Evolutionary conservation across 1,140 invertebrate species (phyloP).

Genomic region (Apolygus lucorum): DNA sequence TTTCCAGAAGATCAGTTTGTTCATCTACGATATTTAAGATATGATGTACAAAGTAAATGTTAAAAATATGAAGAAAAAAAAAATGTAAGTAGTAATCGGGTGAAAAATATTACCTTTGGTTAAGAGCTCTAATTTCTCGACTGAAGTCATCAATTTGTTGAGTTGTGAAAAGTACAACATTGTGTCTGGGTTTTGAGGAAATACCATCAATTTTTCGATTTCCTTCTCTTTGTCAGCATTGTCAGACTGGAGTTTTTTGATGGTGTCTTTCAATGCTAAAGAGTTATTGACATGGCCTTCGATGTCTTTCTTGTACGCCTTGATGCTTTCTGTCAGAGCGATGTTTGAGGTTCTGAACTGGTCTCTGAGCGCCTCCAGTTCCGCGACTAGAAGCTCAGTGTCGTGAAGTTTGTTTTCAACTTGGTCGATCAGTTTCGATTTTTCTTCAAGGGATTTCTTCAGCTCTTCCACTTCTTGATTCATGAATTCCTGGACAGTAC

Average conservation of each 20-base stretch:
- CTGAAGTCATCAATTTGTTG: background rate
- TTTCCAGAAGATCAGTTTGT: background rate
- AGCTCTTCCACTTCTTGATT: background rate
- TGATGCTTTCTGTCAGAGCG: background rate
- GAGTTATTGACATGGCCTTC: background rate
- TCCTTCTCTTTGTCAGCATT: background rate
- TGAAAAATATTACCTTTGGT: background rate
- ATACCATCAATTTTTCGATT: background rate
- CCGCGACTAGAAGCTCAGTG: background rate
- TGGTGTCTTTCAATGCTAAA: background rate
- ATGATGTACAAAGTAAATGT: too few relatives aligned
- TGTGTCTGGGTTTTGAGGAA: slow-evolving; percentile 8
- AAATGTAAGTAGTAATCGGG: too few relatives aligned
- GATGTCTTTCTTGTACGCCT: background rate
- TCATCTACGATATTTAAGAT: background rate
- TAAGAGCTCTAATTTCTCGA: background rate
- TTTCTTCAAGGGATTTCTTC: background rate
- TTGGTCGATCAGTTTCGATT: background rate
- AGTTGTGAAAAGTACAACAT: slow-evolving; percentile 5
- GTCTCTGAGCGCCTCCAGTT: background rate
- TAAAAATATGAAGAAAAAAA: too few relatives aligned
- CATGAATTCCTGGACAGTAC: background rate
- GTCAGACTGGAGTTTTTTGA: background rate
- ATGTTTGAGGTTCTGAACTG: background rate
- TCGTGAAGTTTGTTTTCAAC: background rate